Base-by-base conservation (phyloP, 2,113 vertebrate species). In the Gopherus evgoodei region DNA sequence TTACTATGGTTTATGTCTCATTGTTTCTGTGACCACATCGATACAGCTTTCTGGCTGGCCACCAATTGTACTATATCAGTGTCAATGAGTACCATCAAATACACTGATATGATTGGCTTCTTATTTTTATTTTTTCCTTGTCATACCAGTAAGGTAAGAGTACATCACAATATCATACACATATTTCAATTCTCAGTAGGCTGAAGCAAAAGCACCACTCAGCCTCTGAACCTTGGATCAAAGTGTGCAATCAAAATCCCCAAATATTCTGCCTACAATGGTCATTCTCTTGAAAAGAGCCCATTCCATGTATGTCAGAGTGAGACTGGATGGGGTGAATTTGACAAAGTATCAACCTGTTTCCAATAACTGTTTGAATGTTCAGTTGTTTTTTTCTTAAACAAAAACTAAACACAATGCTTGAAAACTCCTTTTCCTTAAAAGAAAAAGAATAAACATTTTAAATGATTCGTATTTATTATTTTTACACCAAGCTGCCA, bases 331-430 rank as follows among this genome's bases (percentile, higher is more conserved):
- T 84, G 88, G 91, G 47, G 53, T 52, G n/a, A 90, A 89, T 11
- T 50, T 92, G 49, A 35, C 81, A 95, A 65, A 91, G 8, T 8
- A 75, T 87, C 87, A 91, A 93, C n/a, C 44, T 88, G 50, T 81
- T 89, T 86, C 52, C 90, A 49, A 52, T 47, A 94, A 10, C 0
- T 11, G 17, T 86, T 8, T 81, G 83, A 88, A 3, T 54, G 4
- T 88, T 96, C 89, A 90, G 16, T 95, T 54, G 59, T 8, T 0
- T 0, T 76, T 92, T 92, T 76, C 88, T 54, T 54, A 54, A 54
- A 54, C 38, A 54, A 54, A 54, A 54, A 21, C 2, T 7, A 54
- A 54, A 22, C 53, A 8, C 53, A 94, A 89, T 84, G 27, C 24
- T 88, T 93, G 72, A 82, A 56, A 86, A 82, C 4, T 75, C 84